These are phyloP conservation scores for Cepaea hortensis DNA, from an alignment of 2,888 invertebrate species.

Conservation along the genomic window DNA sequence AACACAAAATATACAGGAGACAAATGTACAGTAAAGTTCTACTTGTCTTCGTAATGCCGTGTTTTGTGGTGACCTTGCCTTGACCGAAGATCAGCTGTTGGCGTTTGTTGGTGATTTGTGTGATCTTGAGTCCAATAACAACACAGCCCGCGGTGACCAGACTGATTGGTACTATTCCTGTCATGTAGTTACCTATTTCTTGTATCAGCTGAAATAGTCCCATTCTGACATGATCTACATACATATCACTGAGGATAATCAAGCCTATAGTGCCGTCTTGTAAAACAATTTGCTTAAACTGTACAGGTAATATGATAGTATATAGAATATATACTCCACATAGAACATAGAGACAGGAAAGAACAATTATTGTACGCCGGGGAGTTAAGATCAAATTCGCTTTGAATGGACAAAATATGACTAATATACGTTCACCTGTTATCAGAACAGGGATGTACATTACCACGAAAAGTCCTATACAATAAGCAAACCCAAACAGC, in stretches of 20 bases:
- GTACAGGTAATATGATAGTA: not conserved
- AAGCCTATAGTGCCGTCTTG: not conserved
- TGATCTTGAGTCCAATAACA: not conserved
- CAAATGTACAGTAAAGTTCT: too few relatives aligned
- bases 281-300: not conserved
- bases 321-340: not conserved
- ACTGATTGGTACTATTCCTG: not conserved
- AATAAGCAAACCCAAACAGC: not conserved
- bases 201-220: not conserved
- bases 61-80: too few relatives aligned
- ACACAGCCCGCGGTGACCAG: not conserved
- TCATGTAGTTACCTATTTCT: not conserved
- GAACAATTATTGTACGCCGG: not conserved
- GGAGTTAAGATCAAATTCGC: not conserved
- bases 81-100: not conserved
- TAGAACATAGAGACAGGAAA: not conserved
- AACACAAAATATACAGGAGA: too few relatives aligned
- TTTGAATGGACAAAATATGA: not conserved
- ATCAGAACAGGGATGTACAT: not conserved
- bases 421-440: constrained; percentile 7
- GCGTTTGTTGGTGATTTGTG: not conserved
- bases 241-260: too few relatives aligned
- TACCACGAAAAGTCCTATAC: not conserved
- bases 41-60: too few relatives aligned
- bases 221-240: not conserved